phyloP scores from a whole-genome alignment of 2,888 invertebrate genomes.

The Penaeus monodon region DNA sequence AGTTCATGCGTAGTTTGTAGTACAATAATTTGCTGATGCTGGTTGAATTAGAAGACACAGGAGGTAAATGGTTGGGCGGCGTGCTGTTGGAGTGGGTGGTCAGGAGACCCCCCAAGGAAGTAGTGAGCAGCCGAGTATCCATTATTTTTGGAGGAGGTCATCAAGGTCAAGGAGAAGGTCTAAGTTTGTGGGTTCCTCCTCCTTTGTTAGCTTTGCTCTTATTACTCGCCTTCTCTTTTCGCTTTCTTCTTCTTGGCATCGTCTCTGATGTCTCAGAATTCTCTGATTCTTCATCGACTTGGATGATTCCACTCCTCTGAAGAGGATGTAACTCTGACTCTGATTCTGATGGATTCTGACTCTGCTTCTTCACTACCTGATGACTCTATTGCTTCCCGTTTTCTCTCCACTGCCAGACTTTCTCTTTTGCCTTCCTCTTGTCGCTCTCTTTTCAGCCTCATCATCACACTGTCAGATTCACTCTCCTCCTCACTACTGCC shows the following conservation, averaged over 20 bases:
- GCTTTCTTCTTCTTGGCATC: slow-evolving; percentile 67
- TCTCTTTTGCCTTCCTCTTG: neutral
- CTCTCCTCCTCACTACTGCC: slow-evolving; percentile 66
- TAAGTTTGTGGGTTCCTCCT: slow-evolving; percentile 49
- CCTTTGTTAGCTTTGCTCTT: slow-evolving; percentile 17
- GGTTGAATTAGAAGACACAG: slow-evolving; percentile 70
- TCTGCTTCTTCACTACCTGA: slow-evolving; percentile 42
- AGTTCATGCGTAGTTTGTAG: slow-evolving; percentile 77
- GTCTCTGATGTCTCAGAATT: slow-evolving; percentile 26
- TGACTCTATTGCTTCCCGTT: slow-evolving; percentile 21
- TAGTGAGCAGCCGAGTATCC: slow-evolving; percentile 82
- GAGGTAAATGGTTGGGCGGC: slow-evolving; percentile 34
- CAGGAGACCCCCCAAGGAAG: slow-evolving; percentile 83
- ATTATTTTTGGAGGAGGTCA: slow-evolving; percentile 75
- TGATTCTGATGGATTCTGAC: slow-evolving; percentile 44
- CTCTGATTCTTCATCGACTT: slow-evolving; percentile 41
- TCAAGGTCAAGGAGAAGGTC: slow-evolving; percentile 88
- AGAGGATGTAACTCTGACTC: slow-evolving; percentile 44
- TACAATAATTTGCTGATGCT: slow-evolving; percentile 76
- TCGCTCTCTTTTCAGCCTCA: slow-evolving; percentile 18
- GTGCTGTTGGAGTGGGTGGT: slow-evolving; percentile 75
- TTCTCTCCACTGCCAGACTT: slow-evolving; percentile 8
- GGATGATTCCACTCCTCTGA: slow-evolving; percentile 34
- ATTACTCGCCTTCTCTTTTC: slow-evolving; percentile 40
- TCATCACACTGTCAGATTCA: slow-evolving; percentile 53